Base-by-base conservation (phyloP, 2,888 invertebrate species). In the Drosophila formosana region DNA sequence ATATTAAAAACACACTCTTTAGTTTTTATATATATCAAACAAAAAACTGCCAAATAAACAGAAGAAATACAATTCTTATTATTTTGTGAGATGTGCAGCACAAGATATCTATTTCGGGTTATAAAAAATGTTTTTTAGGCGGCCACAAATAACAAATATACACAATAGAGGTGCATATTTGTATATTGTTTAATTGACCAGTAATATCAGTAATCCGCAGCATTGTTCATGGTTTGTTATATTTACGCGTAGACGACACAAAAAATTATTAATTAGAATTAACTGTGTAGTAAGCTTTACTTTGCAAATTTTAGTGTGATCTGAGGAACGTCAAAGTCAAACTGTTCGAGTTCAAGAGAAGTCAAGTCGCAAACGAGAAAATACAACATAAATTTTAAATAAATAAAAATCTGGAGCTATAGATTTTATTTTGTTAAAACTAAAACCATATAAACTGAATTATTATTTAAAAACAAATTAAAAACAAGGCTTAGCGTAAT, bases 251-350 rank as follows among this genome's bases (percentile, higher is more conserved):
- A 58, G 66, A 66, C 52, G 39, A 61, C 34, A 51, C 25, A 56
- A 51, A 32, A 63, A 70, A 57, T 60, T 73, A 73, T 53, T 53
- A 60, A 65, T 52, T 75, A 72, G 65, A 50, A 26, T 66, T 64
- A 84, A 84, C 68, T 65, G 66, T 82, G 62, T 74, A 80, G 63
- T 73, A 80, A 87, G 86, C 89, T 87, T 88, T 89, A 89, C 81
- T 80, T 87, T 82, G 82, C 85, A 87, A 79, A 76, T 65, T 68
- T 71, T 82, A 87, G 88, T 82, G 88, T 82, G 85, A 89, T 82
- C 73, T 73, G 71, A 80, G 53, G 51, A 66, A 52, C 50, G 11
- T 69, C 66, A 72, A 57, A 63, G 72, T 65, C 53, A 72, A 75
- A 68, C 47, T 63, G 65, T 67, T 62, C 45, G 32, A 67, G 41